Base-by-base conservation (phyloP, 2,113 vertebrate species). In the Pardalotus punctatus region DNA sequence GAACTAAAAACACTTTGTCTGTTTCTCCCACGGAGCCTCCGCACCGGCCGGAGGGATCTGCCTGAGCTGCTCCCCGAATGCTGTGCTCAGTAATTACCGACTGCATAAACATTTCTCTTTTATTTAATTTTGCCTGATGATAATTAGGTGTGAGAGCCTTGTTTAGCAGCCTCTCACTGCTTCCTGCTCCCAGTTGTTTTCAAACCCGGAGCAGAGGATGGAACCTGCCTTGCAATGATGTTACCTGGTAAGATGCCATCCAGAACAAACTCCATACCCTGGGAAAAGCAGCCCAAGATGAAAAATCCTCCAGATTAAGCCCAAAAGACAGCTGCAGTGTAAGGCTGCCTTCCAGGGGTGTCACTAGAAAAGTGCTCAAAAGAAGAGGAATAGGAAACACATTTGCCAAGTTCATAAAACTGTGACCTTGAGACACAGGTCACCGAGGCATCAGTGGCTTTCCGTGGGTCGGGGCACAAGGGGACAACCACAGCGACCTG, bases 111-210 rank as follows among this genome's bases (percentile, higher is more conserved):
- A 51, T 65, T 90, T 81, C 14, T 71, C 45, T 87, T 72, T 76
- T 76, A 40, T 92, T 95, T 88, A 90, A 65, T 90, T 95, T 90
- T 88, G 33, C 82, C 76, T 83, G 79, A 76, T 70, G 88, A 77
- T 42, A 70, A 92, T 83, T 45, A 66, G 29, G 27, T 29, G 54
- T 61, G 84, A 95, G 79, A 76, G 81, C 35, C 61, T 79, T 67
- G 53, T 85, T 93, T 43, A 77, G 62, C 65, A 95, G 58, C 74
- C 25, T 69, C 74, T 85, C 54, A 15, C 13, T 38, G 71, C 2
- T 1, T 40, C 29, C 82, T 78, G 35, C 56, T 90, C 76, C 66
- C 57, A 40, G n/a, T 43, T 60, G 60, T 62, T 81, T 67, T 31
- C 51, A 81, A 31, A 67, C 45, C 67, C 51, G 50, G 22, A 72